Conservation (phyloP, 1,140 invertebrate genomes). For the Theocolax elegans region DNA sequence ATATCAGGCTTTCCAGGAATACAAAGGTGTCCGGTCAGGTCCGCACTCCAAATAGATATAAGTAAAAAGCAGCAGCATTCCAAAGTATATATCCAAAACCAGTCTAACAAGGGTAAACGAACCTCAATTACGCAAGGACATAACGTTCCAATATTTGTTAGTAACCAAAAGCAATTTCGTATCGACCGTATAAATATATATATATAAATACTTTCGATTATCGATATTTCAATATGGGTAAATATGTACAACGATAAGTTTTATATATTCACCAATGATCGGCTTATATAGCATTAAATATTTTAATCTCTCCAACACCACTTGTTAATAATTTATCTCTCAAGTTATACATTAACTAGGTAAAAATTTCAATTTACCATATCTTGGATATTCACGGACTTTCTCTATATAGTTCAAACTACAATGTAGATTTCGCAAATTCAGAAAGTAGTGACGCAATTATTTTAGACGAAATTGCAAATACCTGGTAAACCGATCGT, state of each 20-base stretch:
- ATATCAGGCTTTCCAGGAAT: slow-evolving; percentile 1
- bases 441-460: neutral
- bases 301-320: too few relatives aligned
- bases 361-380: too few relatives aligned
- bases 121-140: neutral
- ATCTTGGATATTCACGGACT: too few relatives aligned
- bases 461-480: neutral
- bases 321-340: neutral
- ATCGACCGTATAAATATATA: neutral
- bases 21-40: slow-evolving; percentile 53
- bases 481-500: slow-evolving; percentile 48
- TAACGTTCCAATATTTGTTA: slow-evolving; percentile 29
- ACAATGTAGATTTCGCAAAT: too few relatives aligned
- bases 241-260: too few relatives aligned
- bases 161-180: slow-evolving; percentile 18
- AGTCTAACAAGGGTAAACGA: slow-evolving; percentile 28
- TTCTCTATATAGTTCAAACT: too few relatives aligned
- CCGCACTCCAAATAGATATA: slow-evolving; percentile 50
- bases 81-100: slow-evolving; percentile 47
- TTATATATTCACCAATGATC: too few relatives aligned
- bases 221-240: too few relatives aligned
- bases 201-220: too few relatives aligned
- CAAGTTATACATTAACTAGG: too few relatives aligned
- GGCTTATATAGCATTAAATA: too few relatives aligned
- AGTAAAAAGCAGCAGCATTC: slow-evolving; percentile 45